phyloP scores from a whole-genome alignment of 2,888 invertebrate genomes.

The Euzophera pinguis region DNA sequence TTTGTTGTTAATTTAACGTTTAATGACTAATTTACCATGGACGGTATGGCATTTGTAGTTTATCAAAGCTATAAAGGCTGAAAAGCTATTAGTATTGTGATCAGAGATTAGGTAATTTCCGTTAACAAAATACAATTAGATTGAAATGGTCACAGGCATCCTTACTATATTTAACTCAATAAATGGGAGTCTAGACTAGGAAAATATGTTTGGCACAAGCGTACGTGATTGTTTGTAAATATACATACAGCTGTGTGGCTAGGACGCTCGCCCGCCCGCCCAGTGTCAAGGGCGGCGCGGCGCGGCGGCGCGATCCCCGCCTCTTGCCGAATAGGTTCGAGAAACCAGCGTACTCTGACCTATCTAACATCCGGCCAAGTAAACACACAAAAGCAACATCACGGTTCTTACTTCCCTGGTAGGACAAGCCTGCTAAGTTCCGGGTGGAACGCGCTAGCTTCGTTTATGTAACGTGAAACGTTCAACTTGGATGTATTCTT shows the following conservation, averaged over 20 bases:
- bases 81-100: background rate
- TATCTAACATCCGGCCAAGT: conserved; percentile 27
- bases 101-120: background rate
- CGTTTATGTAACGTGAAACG: conserved; percentile 35
- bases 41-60: background rate
- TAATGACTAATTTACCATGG: background rate
- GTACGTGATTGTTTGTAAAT: conserved; percentile 46
- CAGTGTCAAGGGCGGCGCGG: conserved; percentile 64
- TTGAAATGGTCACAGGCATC: background rate
- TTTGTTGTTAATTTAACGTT: no score
- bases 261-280: conserved; percentile 25
- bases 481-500: conserved; percentile 43
- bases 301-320: conserved; percentile 42
- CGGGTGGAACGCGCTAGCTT: conserved; percentile 36
- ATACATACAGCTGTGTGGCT: conserved; percentile 26
- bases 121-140: background rate
- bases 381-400: conserved; percentile 26
- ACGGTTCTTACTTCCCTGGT: conserved; percentile 32
- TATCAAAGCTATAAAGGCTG: background rate
- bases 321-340: conserved; percentile 27
- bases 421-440: conserved; percentile 30
- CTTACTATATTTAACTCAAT: background rate
- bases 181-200: conserved; percentile 19
- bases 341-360: conserved; percentile 37
- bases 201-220: conserved; percentile 18